Evolutionary conservation across 2,888 invertebrate genomes (phyloP), one percentile per base, ranked within the genome.

Genomic region (Microplitis deprimator): DNA sequence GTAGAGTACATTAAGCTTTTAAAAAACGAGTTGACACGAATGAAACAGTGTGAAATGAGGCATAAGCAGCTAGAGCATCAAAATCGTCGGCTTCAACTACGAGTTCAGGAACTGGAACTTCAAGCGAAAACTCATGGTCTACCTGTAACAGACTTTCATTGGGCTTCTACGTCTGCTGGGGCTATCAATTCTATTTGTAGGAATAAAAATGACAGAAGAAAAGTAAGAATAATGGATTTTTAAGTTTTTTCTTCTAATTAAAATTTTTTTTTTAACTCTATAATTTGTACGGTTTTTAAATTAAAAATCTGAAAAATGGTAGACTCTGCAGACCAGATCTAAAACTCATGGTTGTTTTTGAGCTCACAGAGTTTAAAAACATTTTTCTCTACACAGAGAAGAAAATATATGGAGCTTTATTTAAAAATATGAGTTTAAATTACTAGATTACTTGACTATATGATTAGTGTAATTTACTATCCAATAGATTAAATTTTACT

Each of bases 1-100:
- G 98, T 98, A 75, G 98, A 99, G 90, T 99, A 98, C 89, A 98
- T 99, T 85, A 95, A 96, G 89, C 94, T 96, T 80, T 90, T 99
- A 76, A 95, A 91, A 87, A 93, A 92, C 85, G 93, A 94, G 89
- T 92, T 95, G 77, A 93, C 94, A 75, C 92, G 94, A 83, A 91
- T 96, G 81, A 94, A 95, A 84, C 94, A 95, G 84, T 92, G 94
- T 83, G 96, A 97, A 86, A 93, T 93, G 79, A 92, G 95, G 81
- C 92, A 96, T 84, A 94, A 95, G 82, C 94, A 96, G 89, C 93
- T 96, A 76, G 97, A 97, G 87, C 90, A 94, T 81, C 94, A 96
- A 85, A 97, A 97, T 89, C 93, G 96, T 83, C 94, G 95, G 83
- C 91, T 98, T 29, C 92, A 95, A 83, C 91, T 96, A 77, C 93